Conservation (phyloP, 2,888 invertebrate genomes). For the Eupithecia pulchellata region DNA sequence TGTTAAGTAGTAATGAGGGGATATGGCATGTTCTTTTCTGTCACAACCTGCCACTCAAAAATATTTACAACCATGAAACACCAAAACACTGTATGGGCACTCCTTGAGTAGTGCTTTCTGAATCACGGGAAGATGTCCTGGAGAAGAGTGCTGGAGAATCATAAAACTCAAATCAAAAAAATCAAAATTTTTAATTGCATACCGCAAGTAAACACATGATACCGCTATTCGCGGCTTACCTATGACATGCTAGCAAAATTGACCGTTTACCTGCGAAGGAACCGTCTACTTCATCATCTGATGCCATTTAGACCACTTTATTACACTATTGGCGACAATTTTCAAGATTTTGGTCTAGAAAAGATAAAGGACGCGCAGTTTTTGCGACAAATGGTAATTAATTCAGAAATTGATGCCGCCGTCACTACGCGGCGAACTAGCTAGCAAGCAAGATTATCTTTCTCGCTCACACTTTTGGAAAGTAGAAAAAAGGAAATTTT, state of each 20-base stretch:
- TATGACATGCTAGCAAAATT: constrained; percentile 84
- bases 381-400: constrained; percentile 86
- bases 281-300: constrained; percentile 95
- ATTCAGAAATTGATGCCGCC: constrained; percentile 86
- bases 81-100: constrained; percentile 67
- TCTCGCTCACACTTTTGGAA: constrained; percentile 50
- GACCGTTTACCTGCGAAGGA: constrained; percentile 92
- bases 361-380: constrained; percentile 85
- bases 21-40: constrained; percentile 88
- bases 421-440: constrained; percentile 78
- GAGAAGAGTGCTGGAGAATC: constrained; percentile 46
- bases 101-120: constrained; percentile 48
- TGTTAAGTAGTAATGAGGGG: constrained; percentile 90
- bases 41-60: constrained; percentile 85
- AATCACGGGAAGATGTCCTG: constrained; percentile 48
- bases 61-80: constrained; percentile 81
- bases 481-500: constrained; percentile 60
- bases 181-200: constrained; percentile 83
- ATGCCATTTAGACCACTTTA: constrained; percentile 89
- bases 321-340: constrained; percentile 69
- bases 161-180: constrained; percentile 58
- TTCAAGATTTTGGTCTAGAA: constrained; percentile 76
- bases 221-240: constrained; percentile 86
- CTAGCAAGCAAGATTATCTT: constrained; percentile 71
- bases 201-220: constrained; percentile 86